Evolutionary conservation across 2,888 invertebrate species (phyloP).

Genomic region (Globia sparganii): DNA sequence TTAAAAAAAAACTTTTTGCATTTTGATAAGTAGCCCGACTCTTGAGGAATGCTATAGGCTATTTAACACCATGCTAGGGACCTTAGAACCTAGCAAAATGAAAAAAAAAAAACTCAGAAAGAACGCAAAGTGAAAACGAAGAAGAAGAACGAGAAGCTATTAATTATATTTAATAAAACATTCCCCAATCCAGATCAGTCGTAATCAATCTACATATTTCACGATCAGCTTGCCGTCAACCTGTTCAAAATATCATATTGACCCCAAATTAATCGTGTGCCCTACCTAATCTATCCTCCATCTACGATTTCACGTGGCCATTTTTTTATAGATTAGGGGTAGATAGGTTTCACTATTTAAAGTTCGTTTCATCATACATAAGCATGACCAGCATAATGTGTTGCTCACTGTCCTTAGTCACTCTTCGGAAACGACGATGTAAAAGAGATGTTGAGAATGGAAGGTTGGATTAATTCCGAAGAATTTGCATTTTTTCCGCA

Average conservation of each 20-base stretch:
- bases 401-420: not conserved
- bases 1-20: no score
- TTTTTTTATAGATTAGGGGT: not conserved
- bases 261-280: not conserved
- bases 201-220: constrained; percentile 3
- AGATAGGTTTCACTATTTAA: not conserved
- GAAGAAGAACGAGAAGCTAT: not conserved
- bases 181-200: not conserved
- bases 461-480: constrained; percentile 14
- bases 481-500: constrained; percentile 39
- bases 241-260: constrained; percentile 2
- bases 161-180: not conserved
- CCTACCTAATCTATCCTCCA: not conserved
- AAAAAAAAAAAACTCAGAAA: not conserved
- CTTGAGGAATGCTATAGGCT: not conserved
- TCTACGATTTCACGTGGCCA: constrained; percentile 15
- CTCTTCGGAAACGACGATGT: constrained; percentile 15
- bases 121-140: not conserved
- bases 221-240: constrained; percentile 17
- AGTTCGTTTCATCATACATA: constrained; percentile 11
- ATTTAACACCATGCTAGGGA: not conserved
- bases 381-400: constrained; percentile 30
- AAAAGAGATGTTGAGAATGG: constrained; percentile 31
- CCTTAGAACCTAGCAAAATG: not conserved
- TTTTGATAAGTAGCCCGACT: not conserved